A percentile compares a stretch with the other conserved stretches of the same genome.
phyloP scores from a whole-genome alignment of 2,113 vertebrate genomes.

The Chloroceryle aenea region DNA sequence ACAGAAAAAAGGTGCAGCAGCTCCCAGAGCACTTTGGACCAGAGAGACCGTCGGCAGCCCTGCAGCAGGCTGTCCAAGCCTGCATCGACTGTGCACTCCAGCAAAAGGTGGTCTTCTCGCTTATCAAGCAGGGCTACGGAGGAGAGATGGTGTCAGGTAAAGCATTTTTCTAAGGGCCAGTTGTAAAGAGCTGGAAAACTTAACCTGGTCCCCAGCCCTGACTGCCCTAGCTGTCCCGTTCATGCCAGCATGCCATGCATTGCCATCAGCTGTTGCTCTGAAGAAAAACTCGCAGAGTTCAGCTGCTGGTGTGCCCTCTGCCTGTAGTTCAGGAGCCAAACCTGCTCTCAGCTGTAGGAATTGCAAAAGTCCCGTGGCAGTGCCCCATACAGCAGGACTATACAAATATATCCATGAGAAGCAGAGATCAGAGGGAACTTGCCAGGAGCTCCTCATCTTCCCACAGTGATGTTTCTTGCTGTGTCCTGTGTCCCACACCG shows the following conservation, averaged over 20 bases:
- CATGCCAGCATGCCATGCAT: fast-evolving
- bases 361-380: fast-evolving
- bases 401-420: background rate
- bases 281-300: background rate
- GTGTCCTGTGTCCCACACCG: background rate
- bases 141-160: conserved; percentile 94
- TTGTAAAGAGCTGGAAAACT: background rate
- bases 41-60: conserved; percentile 84
- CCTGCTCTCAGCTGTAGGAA: background rate
- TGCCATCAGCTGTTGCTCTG: background rate
- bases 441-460: background rate
- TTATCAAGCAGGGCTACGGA: conserved; percentile 93
- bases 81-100: conserved; percentile 96
- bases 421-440: background rate
- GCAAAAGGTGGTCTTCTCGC: conserved; percentile 92
- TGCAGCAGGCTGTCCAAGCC: conserved; percentile 94
- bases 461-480: fast-evolving
- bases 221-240: background rate
- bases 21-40: conserved; percentile 94
- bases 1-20: conserved; percentile 92
- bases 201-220: fast-evolving
- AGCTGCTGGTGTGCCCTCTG: background rate
- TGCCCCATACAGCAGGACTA: background rate
- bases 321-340: background rate
- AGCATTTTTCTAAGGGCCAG: background rate